Evolutionary conservation across 2,113 vertebrate species (phyloP).

Genomic region (Haliaeetus leucogaster): DNA sequence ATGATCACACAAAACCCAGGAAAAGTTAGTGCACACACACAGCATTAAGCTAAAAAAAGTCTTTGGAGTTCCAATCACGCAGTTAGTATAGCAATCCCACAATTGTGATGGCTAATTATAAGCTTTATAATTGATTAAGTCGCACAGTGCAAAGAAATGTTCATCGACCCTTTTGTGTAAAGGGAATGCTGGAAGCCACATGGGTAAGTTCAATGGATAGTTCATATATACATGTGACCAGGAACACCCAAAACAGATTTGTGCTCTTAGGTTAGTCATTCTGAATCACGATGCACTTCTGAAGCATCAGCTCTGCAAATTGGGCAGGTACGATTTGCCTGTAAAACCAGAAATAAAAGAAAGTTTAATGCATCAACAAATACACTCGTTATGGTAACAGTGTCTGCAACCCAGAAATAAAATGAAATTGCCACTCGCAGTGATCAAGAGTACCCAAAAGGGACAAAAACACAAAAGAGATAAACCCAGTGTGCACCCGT

Average conservation of each 20-base stretch:
- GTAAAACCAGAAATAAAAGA: constrained; percentile 37
- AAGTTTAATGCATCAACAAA: not conserved
- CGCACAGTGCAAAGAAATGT: constrained; percentile 80
- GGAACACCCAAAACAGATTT: constrained; percentile 72
- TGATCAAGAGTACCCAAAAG: not conserved
- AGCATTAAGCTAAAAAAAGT: constrained; percentile 79
- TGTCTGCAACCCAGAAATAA: not conserved
- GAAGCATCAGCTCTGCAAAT: constrained; percentile 95
- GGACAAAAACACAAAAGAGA: not conserved
- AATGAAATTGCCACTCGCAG: not conserved
- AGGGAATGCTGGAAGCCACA: constrained; percentile 79
- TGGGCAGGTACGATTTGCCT: constrained; percentile 92
- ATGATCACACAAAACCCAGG: constrained; percentile 80
- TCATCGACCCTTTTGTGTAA: constrained; percentile 78
- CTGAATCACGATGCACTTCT: constrained; percentile 91
- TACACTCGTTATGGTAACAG: not conserved
- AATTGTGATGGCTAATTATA: constrained; percentile 79
- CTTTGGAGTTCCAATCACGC: constrained; percentile 87
- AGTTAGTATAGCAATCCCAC: constrained; percentile 80
- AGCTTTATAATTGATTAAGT: constrained; percentile 79
- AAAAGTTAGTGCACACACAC: constrained; percentile 84
- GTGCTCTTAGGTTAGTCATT: constrained; percentile 79
- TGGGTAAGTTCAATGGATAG: constrained; percentile 73
- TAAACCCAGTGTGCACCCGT: not conserved
- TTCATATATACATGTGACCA: constrained; percentile 73